These are phyloP conservation scores for Coregonus sp. DNA, from an alignment of 2,797 vertebrate species.

Conservation along the genomic window DNA sequence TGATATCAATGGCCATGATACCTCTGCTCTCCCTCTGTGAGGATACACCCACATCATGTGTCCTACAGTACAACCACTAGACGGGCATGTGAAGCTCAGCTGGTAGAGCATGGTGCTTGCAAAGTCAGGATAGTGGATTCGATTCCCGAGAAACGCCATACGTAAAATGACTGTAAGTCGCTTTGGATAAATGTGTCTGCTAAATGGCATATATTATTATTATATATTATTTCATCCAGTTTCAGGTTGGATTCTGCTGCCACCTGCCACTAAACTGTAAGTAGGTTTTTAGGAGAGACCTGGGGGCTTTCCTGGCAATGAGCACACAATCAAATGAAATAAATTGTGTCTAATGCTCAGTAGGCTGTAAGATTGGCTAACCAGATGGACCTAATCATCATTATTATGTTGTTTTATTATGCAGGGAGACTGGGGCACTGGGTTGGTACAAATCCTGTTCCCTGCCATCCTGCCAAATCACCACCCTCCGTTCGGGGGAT, in stretches of 20 bases:
- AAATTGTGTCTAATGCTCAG: background rate
- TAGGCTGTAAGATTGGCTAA: conserved; percentile 2
- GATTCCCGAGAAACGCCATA: too few species aligned
- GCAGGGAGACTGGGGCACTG: background rate
- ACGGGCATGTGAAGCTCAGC: too few species aligned
- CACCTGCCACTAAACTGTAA: too few species aligned
- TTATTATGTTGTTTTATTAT: background rate
- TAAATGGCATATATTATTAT: too few species aligned
- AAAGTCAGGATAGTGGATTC: too few species aligned
- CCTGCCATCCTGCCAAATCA: conserved; percentile 5
- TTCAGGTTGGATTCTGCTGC: too few species aligned
- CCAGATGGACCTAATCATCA: background rate
- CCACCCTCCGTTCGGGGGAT: background rate
- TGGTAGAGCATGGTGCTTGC: too few species aligned
- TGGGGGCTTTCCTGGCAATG: background rate
- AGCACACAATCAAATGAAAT: background rate
- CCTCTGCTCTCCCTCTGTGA: background rate
- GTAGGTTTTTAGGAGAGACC: background rate
- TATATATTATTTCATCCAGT: too few species aligned
- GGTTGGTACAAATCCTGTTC: background rate
- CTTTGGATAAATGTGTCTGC: too few species aligned
- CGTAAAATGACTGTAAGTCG: too few species aligned
- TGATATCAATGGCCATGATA: background rate
- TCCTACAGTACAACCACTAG: too few species aligned
- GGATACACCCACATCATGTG: background rate